Conservation (phyloP, 1,140 invertebrate genomes). For the Chironomus striatipennis region DNA sequence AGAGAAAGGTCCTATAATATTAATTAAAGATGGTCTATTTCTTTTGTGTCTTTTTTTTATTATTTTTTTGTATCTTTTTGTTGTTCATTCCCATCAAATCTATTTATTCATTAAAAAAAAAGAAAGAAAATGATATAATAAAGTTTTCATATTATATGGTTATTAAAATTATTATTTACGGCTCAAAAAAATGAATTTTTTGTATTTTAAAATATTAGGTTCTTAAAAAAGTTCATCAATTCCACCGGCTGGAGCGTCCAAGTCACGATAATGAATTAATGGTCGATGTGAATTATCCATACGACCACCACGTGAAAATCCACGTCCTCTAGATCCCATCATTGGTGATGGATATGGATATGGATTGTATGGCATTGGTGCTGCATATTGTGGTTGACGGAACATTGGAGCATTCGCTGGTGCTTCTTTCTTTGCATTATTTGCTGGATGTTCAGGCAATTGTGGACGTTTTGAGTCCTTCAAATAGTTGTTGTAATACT, state of each 20-base stretch:
- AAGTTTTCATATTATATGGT: slow-evolving; percentile 1
- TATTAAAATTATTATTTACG: neutral
- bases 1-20: slow-evolving; percentile 2
- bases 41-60: neutral
- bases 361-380: neutral
- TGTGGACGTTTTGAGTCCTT: slow-evolving; percentile 90
- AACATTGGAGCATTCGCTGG: slow-evolving; percentile 43
- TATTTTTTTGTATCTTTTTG: neutral
- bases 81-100: slow-evolving; percentile 7
- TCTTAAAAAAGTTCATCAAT: slow-evolving; percentile 32
- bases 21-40: neutral
- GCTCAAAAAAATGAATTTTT: neutral
- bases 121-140: neutral
- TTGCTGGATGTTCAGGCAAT: slow-evolving; percentile 71
- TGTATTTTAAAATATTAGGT: neutral
- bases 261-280: slow-evolving; percentile 82
- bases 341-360: slow-evolving; percentile 22
- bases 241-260: slow-evolving; percentile 81
- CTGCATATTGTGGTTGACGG: slow-evolving; percentile 42
- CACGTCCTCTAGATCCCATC: neutral
- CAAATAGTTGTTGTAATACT: slow-evolving; percentile 98
- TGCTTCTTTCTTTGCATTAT: slow-evolving; percentile 43
- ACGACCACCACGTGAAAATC: neutral
- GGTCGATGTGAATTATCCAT: slow-evolving; percentile 51
- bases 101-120: neutral